Conservation (phyloP, 2,113 vertebrate species). For the Phainopepla nitens region DNA sequence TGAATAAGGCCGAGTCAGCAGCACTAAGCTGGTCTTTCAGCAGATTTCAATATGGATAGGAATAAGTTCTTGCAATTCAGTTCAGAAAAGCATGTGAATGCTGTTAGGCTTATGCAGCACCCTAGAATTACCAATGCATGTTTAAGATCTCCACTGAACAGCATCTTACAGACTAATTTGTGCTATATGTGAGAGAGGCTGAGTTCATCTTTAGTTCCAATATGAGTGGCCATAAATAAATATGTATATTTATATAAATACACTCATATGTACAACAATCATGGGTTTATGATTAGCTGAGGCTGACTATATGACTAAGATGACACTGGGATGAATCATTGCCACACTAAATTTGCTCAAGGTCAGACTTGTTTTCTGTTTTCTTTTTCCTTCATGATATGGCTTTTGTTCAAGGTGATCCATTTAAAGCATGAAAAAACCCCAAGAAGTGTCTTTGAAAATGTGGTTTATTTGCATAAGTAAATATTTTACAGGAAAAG, state of each 20-base stretch:
- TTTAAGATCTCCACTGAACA: background rate
- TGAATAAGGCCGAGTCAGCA: background rate
- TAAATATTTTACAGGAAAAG: constrained; percentile 2
- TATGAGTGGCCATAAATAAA: constrained; percentile 42
- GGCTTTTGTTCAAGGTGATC: constrained; percentile 1
- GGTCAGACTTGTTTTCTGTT: constrained; percentile 25
- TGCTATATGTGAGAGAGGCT: background rate
- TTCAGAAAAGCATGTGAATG: background rate
- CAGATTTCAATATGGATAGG: background rate
- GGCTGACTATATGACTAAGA: constrained; percentile 64
- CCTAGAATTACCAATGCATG: background rate
- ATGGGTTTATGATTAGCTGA: constrained; percentile 65
- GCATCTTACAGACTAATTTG: background rate
- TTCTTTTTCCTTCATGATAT: background rate
- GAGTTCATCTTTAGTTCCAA: constrained; percentile 24
- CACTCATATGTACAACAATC: constrained; percentile 32
- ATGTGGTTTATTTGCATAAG: background rate
- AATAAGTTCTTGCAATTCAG: background rate
- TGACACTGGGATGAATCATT: constrained; percentile 69
- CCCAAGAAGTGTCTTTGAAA: background rate
- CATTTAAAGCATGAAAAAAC: background rate
- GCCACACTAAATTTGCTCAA: constrained; percentile 16
- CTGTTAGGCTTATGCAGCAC: background rate
- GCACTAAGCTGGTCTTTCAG: background rate
- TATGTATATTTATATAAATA: constrained; percentile 4